Evolutionary conservation across 2,888 invertebrate species (phyloP), one percentile per base, ranked within the genome.

Genomic region (Marronus borbonicus): DNA sequence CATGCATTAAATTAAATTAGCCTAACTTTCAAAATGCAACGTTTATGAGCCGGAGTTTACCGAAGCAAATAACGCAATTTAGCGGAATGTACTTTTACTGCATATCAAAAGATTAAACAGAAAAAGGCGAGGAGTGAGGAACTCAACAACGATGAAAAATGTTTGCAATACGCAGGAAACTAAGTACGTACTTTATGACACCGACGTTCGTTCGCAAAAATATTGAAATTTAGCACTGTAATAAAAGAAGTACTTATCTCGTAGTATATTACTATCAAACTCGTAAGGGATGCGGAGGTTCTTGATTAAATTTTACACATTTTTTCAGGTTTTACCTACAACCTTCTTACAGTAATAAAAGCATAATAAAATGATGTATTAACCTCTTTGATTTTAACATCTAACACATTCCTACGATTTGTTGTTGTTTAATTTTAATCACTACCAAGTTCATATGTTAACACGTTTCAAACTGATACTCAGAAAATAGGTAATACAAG

Each of bases 141-240:
- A 65, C 65, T 65, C 65, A 44, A 44, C 65, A 5, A 65, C 65
- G 65, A 65, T 65, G 65, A 65, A 65, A 65, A 65, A 65, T 65
- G 65, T 44, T 24, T 65, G 65, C 65, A 65, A 65, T 65, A 65
- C 65, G 44, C 39, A 12, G 65, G 7, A 65, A 65, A 65, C 65
- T 65, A 65, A 65, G 39, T 65, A 36, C 39, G 20, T 65, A 44
- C 44, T 65, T 65, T 65, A 65, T 44, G 65, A 65, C 8, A 20
- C n/a, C 14, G 39, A 39, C 20, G 44, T 44, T 65, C 65, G 65
- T 65, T 44, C 39, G 20, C 39, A 65, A 65, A 65, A 65, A 65
- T 65, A 65, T 65, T 65, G 39, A 65, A 65, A 44, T 65, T 65
- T 65, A 65, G 44, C 44, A 65, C 65, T 65, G 44, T 65, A 65